phyloP scores from a whole-genome alignment of 2,888 invertebrate genomes.

The Mesoligia furuncula region DNA sequence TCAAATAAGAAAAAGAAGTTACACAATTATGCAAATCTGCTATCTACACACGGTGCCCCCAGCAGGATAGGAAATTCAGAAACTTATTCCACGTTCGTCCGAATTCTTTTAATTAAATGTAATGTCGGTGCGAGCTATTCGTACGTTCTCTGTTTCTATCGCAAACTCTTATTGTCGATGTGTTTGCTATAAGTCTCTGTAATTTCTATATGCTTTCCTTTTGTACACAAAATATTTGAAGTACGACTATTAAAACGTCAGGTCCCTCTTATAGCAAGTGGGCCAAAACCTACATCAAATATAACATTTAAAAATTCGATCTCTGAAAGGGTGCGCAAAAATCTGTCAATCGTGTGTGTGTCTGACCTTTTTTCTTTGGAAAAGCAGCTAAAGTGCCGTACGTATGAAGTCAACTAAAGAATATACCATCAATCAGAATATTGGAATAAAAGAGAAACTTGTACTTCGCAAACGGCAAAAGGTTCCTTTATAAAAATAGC shows the following conservation, averaged over 20 bases:
- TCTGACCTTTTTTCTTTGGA: neutral
- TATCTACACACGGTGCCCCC: neutral
- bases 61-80: slow-evolving; percentile 50
- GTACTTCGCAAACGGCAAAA: neutral
- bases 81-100: slow-evolving; percentile 62
- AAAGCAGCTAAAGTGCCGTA: slow-evolving; percentile 10
- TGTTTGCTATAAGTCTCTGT: slow-evolving; percentile 1
- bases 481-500: neutral
- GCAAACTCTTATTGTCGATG: slow-evolving; percentile 24
- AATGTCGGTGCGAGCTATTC: neutral
- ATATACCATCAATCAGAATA: neutral
- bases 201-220: slow-evolving; percentile 10
- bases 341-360: neutral
- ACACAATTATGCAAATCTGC: slow-evolving; percentile 4
- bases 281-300: too few species aligned
- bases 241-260: too few species aligned
- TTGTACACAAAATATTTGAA: neutral
- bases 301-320: slow-evolving; percentile 1
- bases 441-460: neutral
- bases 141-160: neutral
- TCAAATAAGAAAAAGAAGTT: slow-evolving; percentile 19
- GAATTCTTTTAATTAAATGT: slow-evolving; percentile 68
- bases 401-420: neutral
- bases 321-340: neutral
- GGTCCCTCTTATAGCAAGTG: too few species aligned